phyloP scores from a whole-genome alignment of 2,113 vertebrate genomes.

The Hypomesus transpacificus region DNA sequence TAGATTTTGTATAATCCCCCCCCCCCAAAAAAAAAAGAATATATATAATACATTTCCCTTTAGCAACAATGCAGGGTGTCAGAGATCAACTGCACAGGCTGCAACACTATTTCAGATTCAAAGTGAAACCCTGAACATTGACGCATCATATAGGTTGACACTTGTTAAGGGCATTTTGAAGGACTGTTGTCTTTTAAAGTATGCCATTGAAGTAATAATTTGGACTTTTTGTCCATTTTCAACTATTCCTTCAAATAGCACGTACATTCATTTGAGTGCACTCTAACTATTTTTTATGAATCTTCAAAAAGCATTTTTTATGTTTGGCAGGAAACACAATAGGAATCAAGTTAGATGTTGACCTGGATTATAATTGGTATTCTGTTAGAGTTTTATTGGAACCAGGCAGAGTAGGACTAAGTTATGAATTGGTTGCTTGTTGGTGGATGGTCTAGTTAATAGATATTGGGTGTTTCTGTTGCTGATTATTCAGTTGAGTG shows the following conservation, averaged over 20 bases:
- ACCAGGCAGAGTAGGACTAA: conserved; percentile 35
- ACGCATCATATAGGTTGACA: background rate
- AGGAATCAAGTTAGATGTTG: conserved; percentile 23
- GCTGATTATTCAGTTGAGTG: conserved; percentile 68
- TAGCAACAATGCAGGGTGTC: background rate
- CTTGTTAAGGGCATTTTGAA: background rate
- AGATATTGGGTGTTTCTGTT: conserved; percentile 59
- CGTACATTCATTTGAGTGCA: background rate
- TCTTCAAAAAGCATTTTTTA: conserved; percentile 9
- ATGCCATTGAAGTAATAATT: background rate
- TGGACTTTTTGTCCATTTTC: background rate
- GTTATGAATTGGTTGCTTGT: conserved; percentile 61
- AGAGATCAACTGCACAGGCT: conserved; percentile 1
- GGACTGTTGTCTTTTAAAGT: background rate
- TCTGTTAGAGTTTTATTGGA: conserved; percentile 41
- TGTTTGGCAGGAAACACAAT: conserved; percentile 25
- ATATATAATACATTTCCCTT: background rate
- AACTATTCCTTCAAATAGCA: background rate
- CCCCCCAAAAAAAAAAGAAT: background rate
- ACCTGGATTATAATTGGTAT: conserved; percentile 36
- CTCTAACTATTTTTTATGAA: background rate
- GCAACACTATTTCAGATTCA: conserved; percentile 20
- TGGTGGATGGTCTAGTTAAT: conserved; percentile 61
- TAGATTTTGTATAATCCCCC: conserved; percentile 25
- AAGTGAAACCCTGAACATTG: background rate